phyloP scores from a whole-genome alignment of 2,113 vertebrate species.

The Herpetotheres cachinnans region DNA sequence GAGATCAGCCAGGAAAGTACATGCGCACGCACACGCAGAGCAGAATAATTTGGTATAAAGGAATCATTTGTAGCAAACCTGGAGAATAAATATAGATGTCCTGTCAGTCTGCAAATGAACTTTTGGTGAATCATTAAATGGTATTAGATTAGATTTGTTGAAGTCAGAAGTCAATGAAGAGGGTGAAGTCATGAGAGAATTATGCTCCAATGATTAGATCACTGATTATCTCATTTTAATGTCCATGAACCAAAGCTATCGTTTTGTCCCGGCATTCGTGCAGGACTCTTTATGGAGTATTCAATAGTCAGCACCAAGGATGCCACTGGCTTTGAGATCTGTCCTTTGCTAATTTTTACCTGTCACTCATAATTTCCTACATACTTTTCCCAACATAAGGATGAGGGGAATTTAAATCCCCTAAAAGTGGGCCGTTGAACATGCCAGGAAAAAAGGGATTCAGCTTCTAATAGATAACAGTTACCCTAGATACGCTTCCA shows the following conservation, averaged over 20 bases:
- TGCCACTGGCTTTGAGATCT: not conserved
- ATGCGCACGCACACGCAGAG: not conserved
- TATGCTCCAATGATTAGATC: conserved; percentile 19
- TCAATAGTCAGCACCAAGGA: not conserved
- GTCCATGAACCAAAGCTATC: not conserved
- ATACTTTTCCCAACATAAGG: not conserved
- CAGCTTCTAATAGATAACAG: conserved; percentile 56
- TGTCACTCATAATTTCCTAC: not conserved
- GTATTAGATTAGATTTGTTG: not conserved
- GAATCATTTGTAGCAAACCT: not conserved
- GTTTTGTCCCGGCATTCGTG: not conserved
- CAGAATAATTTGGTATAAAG: not conserved
- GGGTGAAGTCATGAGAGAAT: conserved; percentile 21
- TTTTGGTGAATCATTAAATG: not conserved
- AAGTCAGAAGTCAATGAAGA: conserved; percentile 15
- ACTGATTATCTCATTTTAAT: conserved; percentile 27
- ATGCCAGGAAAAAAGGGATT: conserved; percentile 49
- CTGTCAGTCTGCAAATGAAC: not conserved
- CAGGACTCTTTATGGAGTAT: not conserved
- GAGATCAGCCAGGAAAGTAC: not conserved
- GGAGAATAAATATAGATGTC: not conserved
- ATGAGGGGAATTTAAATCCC: conserved; percentile 50
- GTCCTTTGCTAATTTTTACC: not conserved
- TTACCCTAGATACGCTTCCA: conserved; percentile 26
- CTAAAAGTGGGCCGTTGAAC: conserved; percentile 34